Percentiles rank a stretch among this genome's conserved stretches.
Evolutionary conservation across 2,113 vertebrate species (phyloP).

Genomic region (Tragelaphus buxtoni): DNA sequence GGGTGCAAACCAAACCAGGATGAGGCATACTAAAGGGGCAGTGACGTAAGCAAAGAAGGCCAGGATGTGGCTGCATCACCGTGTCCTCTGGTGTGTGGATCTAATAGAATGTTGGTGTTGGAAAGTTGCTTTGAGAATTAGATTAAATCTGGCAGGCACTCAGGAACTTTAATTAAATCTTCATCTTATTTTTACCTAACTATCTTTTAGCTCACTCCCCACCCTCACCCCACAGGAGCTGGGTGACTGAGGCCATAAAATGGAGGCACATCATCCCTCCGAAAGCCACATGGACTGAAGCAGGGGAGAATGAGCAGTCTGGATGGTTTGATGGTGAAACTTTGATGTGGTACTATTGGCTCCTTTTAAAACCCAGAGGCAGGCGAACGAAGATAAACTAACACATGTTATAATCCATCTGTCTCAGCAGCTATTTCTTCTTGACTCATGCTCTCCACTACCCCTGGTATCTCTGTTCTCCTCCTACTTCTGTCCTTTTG

Average conservation of each 20-base stretch:
- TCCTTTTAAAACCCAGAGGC: background rate
- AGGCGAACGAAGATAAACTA: background rate
- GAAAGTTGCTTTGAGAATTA: background rate
- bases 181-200: background rate
- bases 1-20: background rate
- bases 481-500: background rate
- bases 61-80: fast-evolving
- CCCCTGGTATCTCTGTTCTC: background rate
- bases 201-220: background rate
- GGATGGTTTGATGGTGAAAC: background rate
- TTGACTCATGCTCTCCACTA: background rate
- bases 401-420: background rate
- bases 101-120: background rate
- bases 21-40: background rate
- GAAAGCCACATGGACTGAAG: background rate
- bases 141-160: background rate
- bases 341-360: background rate
- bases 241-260: background rate
- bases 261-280: fast-evolving
- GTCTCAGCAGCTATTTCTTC: background rate
- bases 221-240: fast-evolving
- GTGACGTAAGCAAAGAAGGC: too few relatives aligned
- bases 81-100: too few relatives aligned
- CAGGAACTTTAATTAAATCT: background rate
- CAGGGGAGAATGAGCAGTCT: background rate